phyloP scores from a whole-genome alignment of 2,888 invertebrate genomes.

The Entomobrya multifasciata region DNA sequence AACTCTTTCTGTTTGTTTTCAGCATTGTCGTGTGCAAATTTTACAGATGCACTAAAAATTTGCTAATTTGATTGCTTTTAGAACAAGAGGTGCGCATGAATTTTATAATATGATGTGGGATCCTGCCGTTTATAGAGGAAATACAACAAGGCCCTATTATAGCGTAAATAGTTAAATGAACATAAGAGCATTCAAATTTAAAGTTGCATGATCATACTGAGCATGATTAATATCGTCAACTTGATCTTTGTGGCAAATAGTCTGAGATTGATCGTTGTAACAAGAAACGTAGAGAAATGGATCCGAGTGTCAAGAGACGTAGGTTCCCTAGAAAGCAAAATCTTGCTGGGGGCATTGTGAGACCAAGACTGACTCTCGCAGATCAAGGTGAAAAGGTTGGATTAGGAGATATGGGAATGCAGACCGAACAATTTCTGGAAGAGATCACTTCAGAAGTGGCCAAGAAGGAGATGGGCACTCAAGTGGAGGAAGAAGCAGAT shows the following conservation, averaged over 20 bases:
- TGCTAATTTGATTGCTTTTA: no score
- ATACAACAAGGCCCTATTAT: slow-evolving; percentile 82
- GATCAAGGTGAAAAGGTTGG: slow-evolving; percentile 36
- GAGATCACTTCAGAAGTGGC: slow-evolving; percentile 79
- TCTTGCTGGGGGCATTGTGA: slow-evolving; percentile 64
- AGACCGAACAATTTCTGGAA: slow-evolving; percentile 71
- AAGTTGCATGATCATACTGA: no score
- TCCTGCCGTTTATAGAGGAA: slow-evolving; percentile 91
- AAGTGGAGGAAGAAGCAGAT: slow-evolving; percentile 85
- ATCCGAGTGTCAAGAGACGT: slow-evolving; percentile 6
- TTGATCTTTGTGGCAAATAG: no score
- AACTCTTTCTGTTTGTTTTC: background rate
- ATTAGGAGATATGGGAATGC: slow-evolving; percentile 67
- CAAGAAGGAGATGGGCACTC: slow-evolving; percentile 89
- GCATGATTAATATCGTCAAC: no score
- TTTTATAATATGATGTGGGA: slow-evolving; percentile 95
- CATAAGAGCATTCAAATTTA: background rate
- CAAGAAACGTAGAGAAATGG: slow-evolving; percentile 41
- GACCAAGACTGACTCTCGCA: slow-evolving; percentile 53
- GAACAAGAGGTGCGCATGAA: slow-evolving; percentile 82
- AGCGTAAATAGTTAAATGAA: background rate
- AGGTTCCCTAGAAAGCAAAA: slow-evolving; percentile 38
- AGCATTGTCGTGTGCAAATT: background rate
- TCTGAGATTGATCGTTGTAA: slow-evolving; percentile 63
- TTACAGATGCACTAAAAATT: background rate